Base-by-base conservation (phyloP, 2,888 invertebrate genomes). In the Thera britannica region DNA sequence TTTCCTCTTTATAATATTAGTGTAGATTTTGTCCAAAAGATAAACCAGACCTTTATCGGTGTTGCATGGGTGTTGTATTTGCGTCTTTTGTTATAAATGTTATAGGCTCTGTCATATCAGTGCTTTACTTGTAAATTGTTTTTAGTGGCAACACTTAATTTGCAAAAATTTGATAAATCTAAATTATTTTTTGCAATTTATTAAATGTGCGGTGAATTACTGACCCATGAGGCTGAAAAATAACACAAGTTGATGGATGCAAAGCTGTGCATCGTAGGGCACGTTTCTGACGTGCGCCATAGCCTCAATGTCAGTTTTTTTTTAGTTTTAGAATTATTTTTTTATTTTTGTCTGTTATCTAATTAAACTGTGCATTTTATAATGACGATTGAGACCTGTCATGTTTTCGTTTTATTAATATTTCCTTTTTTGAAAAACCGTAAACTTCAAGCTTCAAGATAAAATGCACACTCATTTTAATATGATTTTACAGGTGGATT, bases 401-500 rank as follows among this genome's bases (percentile, higher is more conserved):
- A 23, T 23, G 23, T 23, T 1, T 23, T 23, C 23, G 0, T 35
- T 54, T 11, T 34, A 54, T 35, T 23, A 34, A 7, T 4, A 34
- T 8, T 2, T 6, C 11, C 8, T 23, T 58, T 52, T 8, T 44
- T 5, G 11, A 34, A 49, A 41, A 23, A 38, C 11, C 36, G 23
- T n/a, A 2, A 36, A 23, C 11, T 36, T 54, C 41, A 11, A 52
- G 8, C 34, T 4, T 62, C 55, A 62, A 36, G n/a, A 36, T 56
- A 56, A n/a, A 38, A 48, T 55, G 12, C 12, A 62, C 44, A 58
- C 36, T 46, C 35, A 36, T 54, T 44, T 8, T 44, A 44, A 44
- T 44, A 46, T 46, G 2, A 54, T 61, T 34, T 44, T 62, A 35
- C n/a, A 41, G 64, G 56, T 68, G 60, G 60, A 64, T 61, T 68